phyloP scores from a whole-genome alignment of 2,113 vertebrate genomes.

The Cebus imitator region DNA sequence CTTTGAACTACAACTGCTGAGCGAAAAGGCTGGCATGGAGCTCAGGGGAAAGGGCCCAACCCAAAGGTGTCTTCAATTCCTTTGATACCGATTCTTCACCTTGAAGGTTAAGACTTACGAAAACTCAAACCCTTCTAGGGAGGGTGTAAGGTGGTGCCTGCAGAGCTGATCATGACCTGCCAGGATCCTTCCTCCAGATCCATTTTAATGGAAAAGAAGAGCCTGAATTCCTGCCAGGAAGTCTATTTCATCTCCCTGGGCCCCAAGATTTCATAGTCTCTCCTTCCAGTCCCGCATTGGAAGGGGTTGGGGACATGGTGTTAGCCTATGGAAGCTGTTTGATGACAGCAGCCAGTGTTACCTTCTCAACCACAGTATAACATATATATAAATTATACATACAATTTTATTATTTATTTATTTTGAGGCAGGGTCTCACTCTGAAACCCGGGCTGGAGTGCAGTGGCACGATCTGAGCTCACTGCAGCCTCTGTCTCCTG shows the following conservation, averaged over 20 bases:
- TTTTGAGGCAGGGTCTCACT: too few species aligned
- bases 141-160: background rate
- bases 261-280: background rate
- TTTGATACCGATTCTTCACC: background rate
- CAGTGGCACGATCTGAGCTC: too few species aligned
- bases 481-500: too few species aligned
- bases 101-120: background rate
- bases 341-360: background rate
- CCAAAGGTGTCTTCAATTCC: background rate
- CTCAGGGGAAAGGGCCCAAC: background rate
- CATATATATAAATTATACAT: background rate
- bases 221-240: rapidly evolving
- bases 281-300: background rate
- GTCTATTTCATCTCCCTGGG: background rate
- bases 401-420: too few species aligned
- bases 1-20: too few species aligned
- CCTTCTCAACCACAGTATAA: background rate
- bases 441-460: too few species aligned
- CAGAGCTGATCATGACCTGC: background rate
- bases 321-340: background rate
- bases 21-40: rapidly evolving
- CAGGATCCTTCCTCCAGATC: background rate
- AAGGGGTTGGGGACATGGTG: background rate
- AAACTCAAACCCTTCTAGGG: background rate
- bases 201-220: background rate